Base-by-base conservation (phyloP, 2,888 invertebrate species). In the Brachypalpus laphriformis region DNA sequence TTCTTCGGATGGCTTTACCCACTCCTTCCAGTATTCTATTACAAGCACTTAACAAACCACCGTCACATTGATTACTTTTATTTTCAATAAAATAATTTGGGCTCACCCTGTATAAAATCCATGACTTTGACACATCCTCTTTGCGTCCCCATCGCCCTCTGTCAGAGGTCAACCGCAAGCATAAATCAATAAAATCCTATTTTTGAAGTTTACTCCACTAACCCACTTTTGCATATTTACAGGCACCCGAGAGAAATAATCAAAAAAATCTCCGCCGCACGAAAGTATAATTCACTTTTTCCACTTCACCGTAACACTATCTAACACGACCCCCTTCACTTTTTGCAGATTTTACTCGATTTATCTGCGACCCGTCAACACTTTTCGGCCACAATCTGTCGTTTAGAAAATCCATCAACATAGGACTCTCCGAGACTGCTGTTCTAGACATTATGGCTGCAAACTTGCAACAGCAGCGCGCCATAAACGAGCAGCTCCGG, bases 381-480 rank as follows among this genome's bases (percentile, higher is more conserved):
- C 3, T 70, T 70, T 59, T 37, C 74, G 56, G 63, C 63, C 49
- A 70, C 78, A 83, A 83, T 74, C 83, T 83, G 78, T 78, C 78
- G 78, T 57, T 66, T 65, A 65, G 75, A 71, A 78, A 87, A 87
- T 78, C 82, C 56, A 74, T 88, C 90, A 91, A 88, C 89, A 91
- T 91, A 91, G 91, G 91, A 88, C 91, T 91, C 89, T 91, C 96
- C 93, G 96, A 96, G 92, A 96, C 96, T 90, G 96, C 96, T 93
- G 95, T 96, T 93, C 96, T 97, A 95, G 97, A 96, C 94, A 96
- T 97, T 95, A 96, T 97, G 95, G 97, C 97, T 94, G 96, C 97
- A 89, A 97, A 96, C 92, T 94, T 98, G 90, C 98, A 98, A 93
- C 98, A 98, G 93, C 98, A 98, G 93, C 91, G 92, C 54, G 95